Evolutionary conservation across 64 coral and sea anemone genomes (phyloP), one percentile per base, ranked within the genome.

Genomic region (Dendronephthya gigantea): DNA sequence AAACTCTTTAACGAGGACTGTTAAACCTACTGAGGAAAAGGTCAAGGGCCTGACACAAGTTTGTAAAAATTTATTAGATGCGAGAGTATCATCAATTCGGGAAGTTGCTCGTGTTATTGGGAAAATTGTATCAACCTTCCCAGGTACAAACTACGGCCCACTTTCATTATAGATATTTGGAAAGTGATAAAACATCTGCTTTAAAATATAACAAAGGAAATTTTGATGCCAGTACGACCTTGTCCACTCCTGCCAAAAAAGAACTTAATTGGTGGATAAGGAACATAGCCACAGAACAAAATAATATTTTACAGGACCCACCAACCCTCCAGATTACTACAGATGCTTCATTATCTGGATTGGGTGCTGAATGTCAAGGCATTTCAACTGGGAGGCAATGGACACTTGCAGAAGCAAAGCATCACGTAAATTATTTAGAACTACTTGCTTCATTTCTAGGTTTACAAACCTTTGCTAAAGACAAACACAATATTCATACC

Each of bases 141-240:
- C 89, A 33, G 89, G 66, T 30, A 50, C 82, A 36, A 38, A 39
- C 22, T 85, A 65, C 55, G 83, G 89, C 28, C 83, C 66, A 47
- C 86, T 85, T 16, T 48, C n/a, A 90, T 43, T 90, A 85, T 65
- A 39, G 68, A 90, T 81, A 81, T 50, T n/a, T n/a, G n/a, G n/a
- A n/a, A n/a, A n/a, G n/a, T n/a, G n/a, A n/a, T n/a, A n/a, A n/a
- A n/a, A n/a, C 39, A 6, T 25, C 35, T 7, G 83, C 43, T 40
- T 32, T 90, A 27, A 81, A 86, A 86, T 27, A 4, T 31, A 32
- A 16, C 0, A 11, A 68, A 39, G 83, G 83, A 49, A 49, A 90
- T 58, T 90, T 68, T 90, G 89, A 86, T 40, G 65, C 37, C 0
- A 27, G 35, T 33, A 86, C 86, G 89, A 28, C 33, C 33, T 52